phyloP scores from a whole-genome alignment of 2,888 invertebrate genomes.

The Caenorhabditis doughertyi region DNA sequence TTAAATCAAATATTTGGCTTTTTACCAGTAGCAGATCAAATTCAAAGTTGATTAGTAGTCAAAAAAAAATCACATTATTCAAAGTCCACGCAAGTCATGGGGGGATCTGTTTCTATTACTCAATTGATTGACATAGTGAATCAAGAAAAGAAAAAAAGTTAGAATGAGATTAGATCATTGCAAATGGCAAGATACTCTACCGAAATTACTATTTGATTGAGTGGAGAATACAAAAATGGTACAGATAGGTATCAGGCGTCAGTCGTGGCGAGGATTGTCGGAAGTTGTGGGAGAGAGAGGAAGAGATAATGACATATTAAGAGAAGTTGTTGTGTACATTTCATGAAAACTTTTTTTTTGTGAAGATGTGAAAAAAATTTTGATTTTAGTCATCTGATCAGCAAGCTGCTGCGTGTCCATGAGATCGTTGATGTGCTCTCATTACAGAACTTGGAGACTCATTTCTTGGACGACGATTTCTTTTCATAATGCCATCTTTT shows the following conservation, averaged over 20 bases:
- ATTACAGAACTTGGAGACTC: conserved; percentile 64
- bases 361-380: neutral
- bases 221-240: neutral
- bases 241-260: conserved; percentile 25
- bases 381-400: conserved; percentile 1
- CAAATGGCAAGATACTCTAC: conserved; percentile 56
- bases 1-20: conserved; percentile 23
- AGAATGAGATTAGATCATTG: conserved; percentile 39
- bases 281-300: neutral
- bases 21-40: conserved; percentile 53
- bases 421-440: conserved; percentile 39
- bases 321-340: conserved; percentile 44
- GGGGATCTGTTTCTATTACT: conserved; percentile 8
- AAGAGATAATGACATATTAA: conserved; percentile 13
- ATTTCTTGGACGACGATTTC: conserved; percentile 72
- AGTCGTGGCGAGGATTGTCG: conserved; percentile 19
- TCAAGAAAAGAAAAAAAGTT: neutral
- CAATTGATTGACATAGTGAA: neutral
- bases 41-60: neutral
- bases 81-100: conserved; percentile 37
- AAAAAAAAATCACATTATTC: neutral
- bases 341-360: neutral
- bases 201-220: conserved; percentile 12
- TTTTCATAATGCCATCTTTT: conserved; percentile 73
- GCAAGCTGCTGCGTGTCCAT: conserved; percentile 58